Conservation (phyloP, 2,797 vertebrate species). For the Crax fasciolata region DNA sequence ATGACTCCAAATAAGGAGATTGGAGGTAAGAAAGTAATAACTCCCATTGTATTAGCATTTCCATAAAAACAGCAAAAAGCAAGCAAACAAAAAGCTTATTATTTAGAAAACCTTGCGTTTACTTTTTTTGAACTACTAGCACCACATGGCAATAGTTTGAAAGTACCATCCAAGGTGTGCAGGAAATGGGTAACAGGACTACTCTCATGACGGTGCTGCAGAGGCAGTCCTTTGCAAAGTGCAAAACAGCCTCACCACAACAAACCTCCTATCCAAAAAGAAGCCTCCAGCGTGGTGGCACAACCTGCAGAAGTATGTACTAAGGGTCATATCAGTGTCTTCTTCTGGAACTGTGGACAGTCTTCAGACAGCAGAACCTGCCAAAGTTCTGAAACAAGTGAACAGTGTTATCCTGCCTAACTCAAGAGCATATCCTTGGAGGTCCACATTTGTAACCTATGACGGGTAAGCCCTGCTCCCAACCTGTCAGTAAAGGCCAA, state of each 20-base stretch:
- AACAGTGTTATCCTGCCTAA: not conserved
- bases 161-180: not conserved
- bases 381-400: not conserved
- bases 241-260: not conserved
- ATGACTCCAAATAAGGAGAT: not conserved
- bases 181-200: not conserved
- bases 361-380: not conserved
- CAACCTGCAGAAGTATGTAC: not conserved
- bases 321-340: rapidly evolving
- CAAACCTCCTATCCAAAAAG: not conserved
- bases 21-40: not conserved
- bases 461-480: not conserved
- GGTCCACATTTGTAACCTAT: not conserved
- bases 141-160: not conserved
- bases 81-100: not conserved
- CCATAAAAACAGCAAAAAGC: not conserved
- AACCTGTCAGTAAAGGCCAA: slow-evolving; percentile 7
- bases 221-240: not conserved
- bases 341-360: not conserved
- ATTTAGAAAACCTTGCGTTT: not conserved
- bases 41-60: not conserved
- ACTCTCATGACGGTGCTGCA: not conserved
- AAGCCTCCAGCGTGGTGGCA: not conserved
- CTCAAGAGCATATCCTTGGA: not conserved
- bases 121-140: not conserved